These are phyloP conservation scores for Lysandra bellargus DNA, from an alignment of 2,888 invertebrate genomes.

Conservation along the genomic window DNA sequence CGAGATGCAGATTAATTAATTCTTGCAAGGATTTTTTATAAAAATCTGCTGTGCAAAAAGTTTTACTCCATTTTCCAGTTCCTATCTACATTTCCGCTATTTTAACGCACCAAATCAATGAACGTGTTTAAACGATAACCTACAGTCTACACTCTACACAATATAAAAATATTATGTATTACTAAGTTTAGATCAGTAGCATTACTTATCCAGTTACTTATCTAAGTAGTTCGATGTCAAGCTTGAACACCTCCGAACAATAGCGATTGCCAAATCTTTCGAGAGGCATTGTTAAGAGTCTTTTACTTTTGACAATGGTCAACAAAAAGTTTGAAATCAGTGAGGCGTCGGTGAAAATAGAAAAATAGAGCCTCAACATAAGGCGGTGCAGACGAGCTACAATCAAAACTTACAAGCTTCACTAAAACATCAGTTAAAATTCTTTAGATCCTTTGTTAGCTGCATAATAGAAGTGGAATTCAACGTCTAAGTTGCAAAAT, in stretches of 20 bases:
- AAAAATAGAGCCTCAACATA: conserved; percentile 61
- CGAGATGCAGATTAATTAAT: not conserved
- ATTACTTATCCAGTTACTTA: conserved; percentile 6
- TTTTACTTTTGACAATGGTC: conserved; percentile 26
- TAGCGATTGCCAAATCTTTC: conserved; percentile 26
- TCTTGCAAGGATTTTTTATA: not conserved
- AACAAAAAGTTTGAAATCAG: conserved; percentile 38
- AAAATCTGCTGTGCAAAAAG: not conserved
- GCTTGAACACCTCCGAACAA: conserved; percentile 27
- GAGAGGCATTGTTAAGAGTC: conserved; percentile 18
- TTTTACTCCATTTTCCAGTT: too few species aligned
- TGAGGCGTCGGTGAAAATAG: conserved; percentile 51
- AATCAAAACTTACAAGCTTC: not conserved
- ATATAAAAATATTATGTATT: too few species aligned
- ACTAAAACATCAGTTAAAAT: not conserved
- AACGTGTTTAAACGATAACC: not conserved
- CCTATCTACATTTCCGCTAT: too few species aligned
- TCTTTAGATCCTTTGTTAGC: not conserved
- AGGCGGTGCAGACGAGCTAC: not conserved
- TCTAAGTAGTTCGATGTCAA: conserved; percentile 26
- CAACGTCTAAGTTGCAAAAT: not conserved
- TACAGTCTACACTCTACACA: too few species aligned
- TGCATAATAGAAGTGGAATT: not conserved
- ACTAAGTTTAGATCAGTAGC: not conserved
- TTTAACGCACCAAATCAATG: not conserved